Evolutionary conservation across 1,140 invertebrate genomes (phyloP).

Genomic region (Calliphora vicina): DNA sequence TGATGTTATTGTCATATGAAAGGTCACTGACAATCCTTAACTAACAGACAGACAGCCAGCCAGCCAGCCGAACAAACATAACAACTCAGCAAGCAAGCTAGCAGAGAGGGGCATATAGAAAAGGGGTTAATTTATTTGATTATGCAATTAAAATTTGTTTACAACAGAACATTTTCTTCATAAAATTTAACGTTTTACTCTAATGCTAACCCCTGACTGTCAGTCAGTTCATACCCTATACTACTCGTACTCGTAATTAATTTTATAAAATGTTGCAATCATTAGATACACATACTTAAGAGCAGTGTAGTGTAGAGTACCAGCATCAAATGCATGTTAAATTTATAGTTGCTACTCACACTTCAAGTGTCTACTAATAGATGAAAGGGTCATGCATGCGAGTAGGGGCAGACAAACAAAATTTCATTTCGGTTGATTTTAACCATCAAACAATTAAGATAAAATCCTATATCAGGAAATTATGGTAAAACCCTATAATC

Average conservation of each 20-base stretch:
- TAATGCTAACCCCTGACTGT: background rate
- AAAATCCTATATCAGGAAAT: constrained; percentile 30
- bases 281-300: too few relatives aligned
- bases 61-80: background rate
- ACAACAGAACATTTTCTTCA: background rate
- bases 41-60: background rate
- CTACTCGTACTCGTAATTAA: background rate
- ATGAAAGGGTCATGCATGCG: background rate
- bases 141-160: constrained; percentile 7
- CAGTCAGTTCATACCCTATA: background rate
- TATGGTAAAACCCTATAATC: constrained; percentile 24
- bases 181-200: background rate
- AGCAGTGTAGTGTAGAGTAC: background rate
- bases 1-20: background rate
- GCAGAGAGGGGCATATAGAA: background rate
- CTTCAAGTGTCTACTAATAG: background rate
- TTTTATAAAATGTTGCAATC: background rate
- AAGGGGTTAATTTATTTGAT: constrained; percentile 6
- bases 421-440: constrained; percentile 25
- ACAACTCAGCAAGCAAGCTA: background rate
- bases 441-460: constrained; percentile 28
- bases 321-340: background rate
- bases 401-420: background rate
- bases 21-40: background rate
- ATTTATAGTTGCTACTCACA: background rate